Evolutionary conservation across 2,888 invertebrate genomes (phyloP), one percentile per base, ranked within the genome.

Genomic region (Holacanthella duospinosa): DNA sequence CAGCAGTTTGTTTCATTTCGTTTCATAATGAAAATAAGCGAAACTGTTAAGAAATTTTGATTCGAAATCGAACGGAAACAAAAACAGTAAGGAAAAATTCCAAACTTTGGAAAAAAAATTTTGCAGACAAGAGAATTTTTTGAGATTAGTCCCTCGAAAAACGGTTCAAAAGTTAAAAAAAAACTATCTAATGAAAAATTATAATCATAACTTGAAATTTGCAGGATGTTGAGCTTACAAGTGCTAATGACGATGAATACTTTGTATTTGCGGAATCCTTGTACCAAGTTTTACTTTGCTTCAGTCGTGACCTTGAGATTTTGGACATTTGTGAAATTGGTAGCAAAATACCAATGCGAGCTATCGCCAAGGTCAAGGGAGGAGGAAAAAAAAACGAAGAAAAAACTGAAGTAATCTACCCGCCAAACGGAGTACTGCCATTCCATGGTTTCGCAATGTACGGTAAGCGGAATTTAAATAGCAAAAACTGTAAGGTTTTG

Each of bases 371-470:
- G 75, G 87, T 88, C 21, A 86, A 84, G 74, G 82, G 84, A 69
- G 80, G 83, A 0, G 82, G 84, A 69, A 80, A 83, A 0, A 79
- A 59, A 56, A 53, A 71, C 82, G 0, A 78, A 3, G 25, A 28
- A 3, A 87, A 88, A 73, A 86, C 83, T 74, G 81, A 85, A 25
- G 85, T 89, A 25, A 84, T 86, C 53, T 93, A 92, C 75, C 95
- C 96, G 6, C 95, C 95, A 0, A 92, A 89, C 76, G 94, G 94
- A 0, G 86, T 95, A 43, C 93, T 96, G 71, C 95, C 95, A 0
- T 95, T 94, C 78, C 94, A 96, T 77, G 95, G 95, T 1, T 94
- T 96, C 77, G 89, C 94, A 25, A 95, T 96, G 95, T 94, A 93
- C 77, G 92, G 93, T 93, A 81, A 78, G 83, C 70, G 21, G 21